Conservation (phyloP, 2,113 vertebrate species). For the Paralichthys olivaceus region DNA sequence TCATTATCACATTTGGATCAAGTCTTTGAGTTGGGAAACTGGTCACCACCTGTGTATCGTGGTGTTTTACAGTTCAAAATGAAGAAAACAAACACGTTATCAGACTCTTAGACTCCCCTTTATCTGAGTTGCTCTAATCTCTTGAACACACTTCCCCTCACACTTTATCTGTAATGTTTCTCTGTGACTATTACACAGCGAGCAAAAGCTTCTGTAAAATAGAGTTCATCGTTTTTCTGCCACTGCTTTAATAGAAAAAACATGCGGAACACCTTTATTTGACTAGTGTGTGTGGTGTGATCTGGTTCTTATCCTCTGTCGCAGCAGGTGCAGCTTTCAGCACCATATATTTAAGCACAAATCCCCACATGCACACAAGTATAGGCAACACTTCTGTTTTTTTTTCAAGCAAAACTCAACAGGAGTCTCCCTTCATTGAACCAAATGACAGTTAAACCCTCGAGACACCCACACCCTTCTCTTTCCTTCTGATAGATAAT, state of each 20-base stretch:
- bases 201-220: neutral
- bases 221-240: neutral
- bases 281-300: neutral
- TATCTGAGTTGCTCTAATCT: slow-evolving; percentile 44
- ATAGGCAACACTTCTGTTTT: neutral
- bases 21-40: neutral
- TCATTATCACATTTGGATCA: neutral
- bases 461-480: slow-evolving; percentile 38
- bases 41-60: neutral
- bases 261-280: neutral
- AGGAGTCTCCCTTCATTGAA: neutral
- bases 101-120: slow-evolving; percentile 1
- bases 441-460: slow-evolving; percentile 57
- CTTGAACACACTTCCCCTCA: neutral
- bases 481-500: slow-evolving; percentile 30
- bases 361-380: neutral
- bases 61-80: neutral
- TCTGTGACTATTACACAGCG: slow-evolving; percentile 6
- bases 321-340: slow-evolving; percentile 14
- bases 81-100: neutral
- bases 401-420: slow-evolving; percentile 12
- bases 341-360: neutral
- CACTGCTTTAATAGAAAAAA: neutral
- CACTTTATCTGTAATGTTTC: slow-evolving; percentile 27
- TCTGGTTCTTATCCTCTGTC: neutral